Base-by-base conservation (phyloP, 1,140 invertebrate genomes). In the Euglossa dilemma region DNA sequence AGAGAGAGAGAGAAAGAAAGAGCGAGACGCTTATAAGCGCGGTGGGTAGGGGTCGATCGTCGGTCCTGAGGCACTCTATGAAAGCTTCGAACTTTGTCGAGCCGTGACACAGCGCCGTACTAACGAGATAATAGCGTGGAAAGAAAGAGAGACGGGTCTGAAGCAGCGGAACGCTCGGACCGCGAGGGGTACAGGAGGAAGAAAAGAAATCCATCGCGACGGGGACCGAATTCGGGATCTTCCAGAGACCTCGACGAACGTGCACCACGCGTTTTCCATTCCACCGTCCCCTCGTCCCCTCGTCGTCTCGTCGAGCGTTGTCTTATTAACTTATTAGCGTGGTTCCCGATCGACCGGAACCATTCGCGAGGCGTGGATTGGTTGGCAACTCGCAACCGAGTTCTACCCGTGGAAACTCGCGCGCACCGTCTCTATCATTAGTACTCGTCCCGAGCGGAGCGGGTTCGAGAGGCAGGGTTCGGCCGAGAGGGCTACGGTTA, bases 231-330 rank as follows among this genome's bases (percentile, higher is more conserved):
- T 72, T 73, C 61, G 52, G 57, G 43, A 43, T 71, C 66, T 64
- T 77, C 75, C 63, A 64, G 50, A 61, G 45, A 70, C 56, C 57
- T 67, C 82, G 84, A 89, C 82, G 77, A 87, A 89, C 82, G 75
- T 64, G 63, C 79, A 59, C 64, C 82, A 88, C 84, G 87, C 57
- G 77, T 90, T 88, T 88, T 86, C 84, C 73, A 90, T 90, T 88
- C 89, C 71, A 56, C 61, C 77, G 47, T 54, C 85, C 84, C 74
- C n/a, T n/a, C n/a, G n/a, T n/a, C n/a, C n/a, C n/a, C n/a, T n/a
- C n/a, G n/a, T n/a, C n/a, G n/a, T n/a, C n/a, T n/a, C 74, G 85
- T 83, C 57, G n/a, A 85, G 85, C 43, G 74, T 70, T 79, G 69
- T 84, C 70, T 56, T 72, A n/a, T n/a, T n/a, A n/a, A 64, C n/a